These are phyloP conservation scores for Parapristionchus giblindavisi DNA, from an alignment of 2,888 invertebrate genomes.

Conservation along the genomic window DNA sequence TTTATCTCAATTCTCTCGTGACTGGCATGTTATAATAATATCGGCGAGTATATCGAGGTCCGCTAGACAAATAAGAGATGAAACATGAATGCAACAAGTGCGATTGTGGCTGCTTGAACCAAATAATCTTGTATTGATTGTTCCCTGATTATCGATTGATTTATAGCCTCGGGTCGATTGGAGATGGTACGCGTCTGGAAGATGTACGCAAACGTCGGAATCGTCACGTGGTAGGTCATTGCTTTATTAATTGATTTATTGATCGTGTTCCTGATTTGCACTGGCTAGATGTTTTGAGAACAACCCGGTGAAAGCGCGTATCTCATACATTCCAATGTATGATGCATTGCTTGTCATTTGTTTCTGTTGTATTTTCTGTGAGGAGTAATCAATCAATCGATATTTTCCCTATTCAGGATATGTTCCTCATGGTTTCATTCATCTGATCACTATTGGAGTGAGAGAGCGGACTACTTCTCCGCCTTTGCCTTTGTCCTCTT, in stretches of 20 bases:
- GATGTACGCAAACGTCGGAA: conserved; percentile 9
- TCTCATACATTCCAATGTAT: too few relatives aligned
- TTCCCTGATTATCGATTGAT: not conserved
- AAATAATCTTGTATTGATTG: not conserved
- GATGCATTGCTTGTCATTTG: too few relatives aligned
- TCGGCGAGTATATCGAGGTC: too few relatives aligned
- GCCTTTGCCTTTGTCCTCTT: conserved; percentile 48
- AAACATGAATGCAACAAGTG: too few relatives aligned
- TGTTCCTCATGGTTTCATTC: conserved; percentile 60
- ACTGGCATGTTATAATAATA: too few relatives aligned
- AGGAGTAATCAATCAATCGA: not conserved
- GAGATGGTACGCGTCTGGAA: conserved; percentile 23
- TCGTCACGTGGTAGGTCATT: conserved; percentile 28
- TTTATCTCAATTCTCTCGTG: too few relatives aligned
- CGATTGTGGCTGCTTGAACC: not conserved
- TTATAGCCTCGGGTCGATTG: not conserved
- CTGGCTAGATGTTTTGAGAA: too few relatives aligned
- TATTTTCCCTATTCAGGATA: conserved; percentile 45
- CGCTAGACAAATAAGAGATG: too few relatives aligned
- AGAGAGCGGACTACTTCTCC: conserved; percentile 62
- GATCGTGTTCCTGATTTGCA: too few relatives aligned
- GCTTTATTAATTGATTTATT: too few relatives aligned
- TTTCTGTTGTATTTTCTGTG: not conserved
- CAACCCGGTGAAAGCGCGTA: too few relatives aligned
- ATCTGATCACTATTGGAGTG: conserved; percentile 60